phyloP scores from a whole-genome alignment of 2,797 vertebrate species.

The Miichthys miiuy region DNA sequence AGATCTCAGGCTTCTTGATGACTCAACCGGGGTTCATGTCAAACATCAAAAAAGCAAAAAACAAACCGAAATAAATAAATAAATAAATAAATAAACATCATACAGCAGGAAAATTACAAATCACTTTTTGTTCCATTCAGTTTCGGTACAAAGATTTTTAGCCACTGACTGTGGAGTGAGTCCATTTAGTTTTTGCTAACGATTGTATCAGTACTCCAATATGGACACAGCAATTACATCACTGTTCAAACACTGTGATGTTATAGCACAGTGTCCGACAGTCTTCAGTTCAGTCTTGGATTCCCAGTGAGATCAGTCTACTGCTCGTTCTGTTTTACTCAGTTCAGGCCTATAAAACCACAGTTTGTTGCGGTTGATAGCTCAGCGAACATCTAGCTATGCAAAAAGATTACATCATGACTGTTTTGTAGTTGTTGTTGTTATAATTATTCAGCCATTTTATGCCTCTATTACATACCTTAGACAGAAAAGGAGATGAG shows the following conservation, averaged over 20 bases:
- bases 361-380: neutral
- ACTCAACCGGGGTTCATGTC: neutral
- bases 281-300: neutral
- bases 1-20: constrained; percentile 13
- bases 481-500: neutral
- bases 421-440: neutral
- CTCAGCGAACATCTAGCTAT: neutral
- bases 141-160: neutral
- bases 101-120: neutral
- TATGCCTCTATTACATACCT: neutral
- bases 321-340: neutral
- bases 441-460: neutral
- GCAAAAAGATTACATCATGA: neutral
- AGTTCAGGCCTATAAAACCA: neutral
- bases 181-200: neutral
- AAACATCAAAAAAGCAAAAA: constrained; percentile 4
- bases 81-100: neutral
- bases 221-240: neutral
- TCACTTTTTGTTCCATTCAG: neutral
- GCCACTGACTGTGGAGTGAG: neutral
- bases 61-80: neutral
- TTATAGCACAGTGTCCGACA: neutral
- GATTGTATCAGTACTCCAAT: neutral
- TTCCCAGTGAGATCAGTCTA: neutral
- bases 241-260: neutral